Base-by-base conservation (phyloP, 2,888 invertebrate species). In the Leucophenga maculata region DNA sequence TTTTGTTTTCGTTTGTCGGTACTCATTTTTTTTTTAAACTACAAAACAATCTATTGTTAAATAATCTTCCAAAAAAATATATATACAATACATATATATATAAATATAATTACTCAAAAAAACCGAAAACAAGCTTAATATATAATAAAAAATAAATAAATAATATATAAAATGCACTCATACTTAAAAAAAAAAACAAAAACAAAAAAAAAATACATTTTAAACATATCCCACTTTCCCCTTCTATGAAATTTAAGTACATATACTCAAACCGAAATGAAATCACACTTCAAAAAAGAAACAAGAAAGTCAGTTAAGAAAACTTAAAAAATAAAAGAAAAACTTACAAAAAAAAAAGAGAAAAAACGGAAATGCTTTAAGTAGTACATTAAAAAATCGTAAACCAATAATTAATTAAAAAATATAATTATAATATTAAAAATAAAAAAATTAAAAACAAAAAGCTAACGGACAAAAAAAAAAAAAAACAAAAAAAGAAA, bases 241-340 rank as follows among this genome's bases (percentile, higher is more conserved):
- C 39, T 39, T 59, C 59, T 31, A 59, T 26, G 32, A 60, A 39
- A 39, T 14, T 39, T 60, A 31, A 22, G 46, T 31, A 46, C 9
- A 66, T 52, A 64, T 11, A 48, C 6, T 50, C 18, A 68, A 65
- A 64, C 16, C 50, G 14, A 3, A 32, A 48, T 0, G 20, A 65
- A 48, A 14, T 44, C 11, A 46, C 31, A 32, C 62, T 18, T 18
- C 13, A 50, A 59, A 71, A 69, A 57, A 72, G 71, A 69, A 74
- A 72, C 77, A 82, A 80, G 80, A 80, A 83, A 83, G 82, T 83
- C 82, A 80, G 82, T 81, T 80, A 80, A 83, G 73, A 74, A 68
- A 74, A 71, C 65, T 67, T 22, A 11, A 32, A 70, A 72, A 65
- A n/a, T 52, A 70, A 75, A 57, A 73, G 72, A 70, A 74, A 65